Evolutionary conservation across 2,797 vertebrate genomes (phyloP).

Genomic region (Arremon aurantiirostris): DNA sequence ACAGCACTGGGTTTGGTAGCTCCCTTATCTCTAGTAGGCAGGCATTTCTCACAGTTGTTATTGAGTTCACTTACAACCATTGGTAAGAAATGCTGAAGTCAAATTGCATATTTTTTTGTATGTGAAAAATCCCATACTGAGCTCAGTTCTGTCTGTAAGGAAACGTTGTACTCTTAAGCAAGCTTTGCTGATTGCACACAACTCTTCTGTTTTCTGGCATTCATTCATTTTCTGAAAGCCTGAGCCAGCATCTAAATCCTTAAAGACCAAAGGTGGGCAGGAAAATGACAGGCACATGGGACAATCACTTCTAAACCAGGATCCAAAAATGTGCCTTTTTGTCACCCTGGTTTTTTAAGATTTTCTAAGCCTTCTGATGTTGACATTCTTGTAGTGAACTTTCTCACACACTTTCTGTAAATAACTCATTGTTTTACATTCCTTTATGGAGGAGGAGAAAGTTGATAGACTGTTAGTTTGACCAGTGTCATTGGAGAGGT

Average conservation of each 20-base stretch:
- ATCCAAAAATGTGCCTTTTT: not conserved
- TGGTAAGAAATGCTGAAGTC: constrained; percentile 1
- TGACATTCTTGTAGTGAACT: too few species aligned
- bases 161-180: not conserved
- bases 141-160: not conserved
- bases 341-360: too few species aligned
- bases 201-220: not conserved
- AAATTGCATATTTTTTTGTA: not conserved
- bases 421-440: too few species aligned
- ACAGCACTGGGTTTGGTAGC: not conserved
- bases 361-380: too few species aligned
- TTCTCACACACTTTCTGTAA: too few species aligned
- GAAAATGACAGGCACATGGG: not conserved
- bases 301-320: not conserved
- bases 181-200: not conserved
- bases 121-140: not conserved
- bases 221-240: not conserved
- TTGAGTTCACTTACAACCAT: not conserved
- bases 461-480: too few species aligned
- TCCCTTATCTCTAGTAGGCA: constrained; percentile 33
- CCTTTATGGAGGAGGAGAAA: too few species aligned
- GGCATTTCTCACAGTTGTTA: not conserved
- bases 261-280: not conserved
- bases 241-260: not conserved
- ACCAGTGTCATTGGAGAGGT: too few species aligned